These are phyloP conservation scores for Cricetomys ansorgei DNA, from an alignment of 2,113 vertebrate species.

Conservation along the genomic window DNA sequence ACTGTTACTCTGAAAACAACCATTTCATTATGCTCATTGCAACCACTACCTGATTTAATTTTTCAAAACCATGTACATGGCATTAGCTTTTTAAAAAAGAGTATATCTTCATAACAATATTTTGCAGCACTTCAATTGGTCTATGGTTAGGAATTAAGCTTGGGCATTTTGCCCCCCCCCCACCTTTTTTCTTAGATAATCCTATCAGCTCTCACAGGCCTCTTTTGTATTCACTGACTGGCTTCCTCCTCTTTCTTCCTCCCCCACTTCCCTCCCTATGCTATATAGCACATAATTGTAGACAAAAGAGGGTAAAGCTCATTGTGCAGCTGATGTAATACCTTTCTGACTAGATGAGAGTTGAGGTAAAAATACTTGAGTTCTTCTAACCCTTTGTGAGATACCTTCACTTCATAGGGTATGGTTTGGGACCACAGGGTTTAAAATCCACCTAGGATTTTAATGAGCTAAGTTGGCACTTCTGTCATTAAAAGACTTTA, in stretches of 20 bases:
- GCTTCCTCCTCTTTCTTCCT: background rate
- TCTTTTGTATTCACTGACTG: background rate
- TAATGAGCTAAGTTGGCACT: background rate
- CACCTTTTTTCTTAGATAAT: background rate
- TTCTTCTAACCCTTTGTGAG: background rate
- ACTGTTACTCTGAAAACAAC: constrained; percentile 41
- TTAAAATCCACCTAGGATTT: background rate
- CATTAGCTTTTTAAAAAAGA: background rate
- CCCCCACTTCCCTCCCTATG: background rate
- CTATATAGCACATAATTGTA: background rate
- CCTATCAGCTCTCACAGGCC: background rate
- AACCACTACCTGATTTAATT: background rate
- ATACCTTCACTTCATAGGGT: background rate
- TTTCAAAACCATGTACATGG: background rate
- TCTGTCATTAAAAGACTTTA: background rate
- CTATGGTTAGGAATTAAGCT: background rate
- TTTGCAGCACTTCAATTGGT: background rate
- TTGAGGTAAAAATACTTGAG: background rate
- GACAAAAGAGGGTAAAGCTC: background rate
- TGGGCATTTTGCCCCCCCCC: background rate
- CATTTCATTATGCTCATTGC: constrained; percentile 34
- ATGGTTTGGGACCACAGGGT: background rate
- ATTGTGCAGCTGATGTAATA: background rate
- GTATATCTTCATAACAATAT: background rate
- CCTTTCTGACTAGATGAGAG: background rate